Evolutionary conservation across 2,888 invertebrate genomes (phyloP), one percentile per base, ranked within the genome.

Genomic region (Rhimphoctona megacephalus): DNA sequence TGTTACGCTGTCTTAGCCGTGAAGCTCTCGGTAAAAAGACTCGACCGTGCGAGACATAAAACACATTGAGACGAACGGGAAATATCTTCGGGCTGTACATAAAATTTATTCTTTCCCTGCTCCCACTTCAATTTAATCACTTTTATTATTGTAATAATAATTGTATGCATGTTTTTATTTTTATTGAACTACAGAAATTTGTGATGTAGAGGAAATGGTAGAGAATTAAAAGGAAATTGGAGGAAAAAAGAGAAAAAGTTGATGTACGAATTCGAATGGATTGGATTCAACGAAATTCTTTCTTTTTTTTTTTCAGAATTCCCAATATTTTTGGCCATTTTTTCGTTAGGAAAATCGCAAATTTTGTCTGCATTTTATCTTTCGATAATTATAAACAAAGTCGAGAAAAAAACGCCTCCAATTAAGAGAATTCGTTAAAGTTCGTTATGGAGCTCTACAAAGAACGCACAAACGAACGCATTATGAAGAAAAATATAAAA

Each of bases 31-130:
- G 17, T n/a, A 25, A 67, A 67, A 69, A 69, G 43, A 22, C 22
- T 43, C 69, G 81, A 81, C 67, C 74, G 67, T 74, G 52, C 81
- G 69, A 36, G 22, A 82, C 76, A 76, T 54, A 69, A 52, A 70
- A 70, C 30, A 70, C 17, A 49, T 67, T 49, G 69, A 4, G 43
- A 22, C 69, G 57, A 76, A 76, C 82, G 57, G 57, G 69, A 70
- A 46, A 49, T 74, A 76, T 82, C 46, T 76, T 36, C 36, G 54
- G 25, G 22, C 14, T 17, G 5, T 43, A n/a, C 33, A 77, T 83
- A 9, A 67, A 77, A 83, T 77, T 82, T 70, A 17, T 57, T 33
- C 49, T 43, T 9, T 30, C 8, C 54, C n/a, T n/a, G n/a, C n/a
- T 30, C 57, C 30, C 2, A 7, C 9, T 33, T 1, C 39, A 72